These are phyloP conservation scores for Pyrrhosoma nymphula DNA, from an alignment of 2,888 invertebrate genomes.

Conservation along the genomic window DNA sequence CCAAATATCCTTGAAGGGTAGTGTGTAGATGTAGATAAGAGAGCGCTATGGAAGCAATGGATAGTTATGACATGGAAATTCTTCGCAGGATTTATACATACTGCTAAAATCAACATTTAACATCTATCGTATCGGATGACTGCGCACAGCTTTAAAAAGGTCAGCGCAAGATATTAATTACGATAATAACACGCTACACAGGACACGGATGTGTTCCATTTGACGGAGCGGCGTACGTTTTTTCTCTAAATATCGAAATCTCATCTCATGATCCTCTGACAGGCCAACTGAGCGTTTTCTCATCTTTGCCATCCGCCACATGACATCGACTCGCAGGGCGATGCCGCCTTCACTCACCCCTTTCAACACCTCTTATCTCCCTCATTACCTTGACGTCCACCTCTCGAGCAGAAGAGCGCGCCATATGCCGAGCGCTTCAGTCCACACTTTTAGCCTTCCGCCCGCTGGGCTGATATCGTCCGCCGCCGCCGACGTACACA, in stretches of 20 bases:
- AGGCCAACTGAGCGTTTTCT: background rate
- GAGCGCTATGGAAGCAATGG: too few relatives aligned
- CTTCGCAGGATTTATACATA: too few relatives aligned
- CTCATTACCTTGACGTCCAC: slow-evolving; percentile 19
- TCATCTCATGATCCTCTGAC: background rate
- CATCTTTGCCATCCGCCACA: background rate
- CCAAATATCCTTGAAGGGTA: too few relatives aligned
- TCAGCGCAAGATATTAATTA: background rate
- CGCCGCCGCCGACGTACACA: background rate
- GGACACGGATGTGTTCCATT: background rate
- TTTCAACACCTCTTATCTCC: slow-evolving; percentile 7
- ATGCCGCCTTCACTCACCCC: background rate
- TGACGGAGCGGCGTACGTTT: background rate
- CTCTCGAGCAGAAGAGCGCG: background rate
- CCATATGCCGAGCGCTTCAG: background rate
- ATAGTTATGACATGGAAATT: too few relatives aligned
- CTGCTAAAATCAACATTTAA: background rate
- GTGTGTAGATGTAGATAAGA: too few relatives aligned
- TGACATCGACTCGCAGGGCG: background rate
- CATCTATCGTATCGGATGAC: background rate
- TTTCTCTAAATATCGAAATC: slow-evolving; percentile 1
- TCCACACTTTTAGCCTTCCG: background rate
- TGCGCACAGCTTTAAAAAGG: background rate
- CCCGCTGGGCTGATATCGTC: background rate
- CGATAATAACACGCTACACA: background rate